Evolutionary conservation across 2,797 vertebrate genomes (phyloP), one percentile per base, ranked within the genome.

Genomic region (Zenarchopterus dispar): DNA sequence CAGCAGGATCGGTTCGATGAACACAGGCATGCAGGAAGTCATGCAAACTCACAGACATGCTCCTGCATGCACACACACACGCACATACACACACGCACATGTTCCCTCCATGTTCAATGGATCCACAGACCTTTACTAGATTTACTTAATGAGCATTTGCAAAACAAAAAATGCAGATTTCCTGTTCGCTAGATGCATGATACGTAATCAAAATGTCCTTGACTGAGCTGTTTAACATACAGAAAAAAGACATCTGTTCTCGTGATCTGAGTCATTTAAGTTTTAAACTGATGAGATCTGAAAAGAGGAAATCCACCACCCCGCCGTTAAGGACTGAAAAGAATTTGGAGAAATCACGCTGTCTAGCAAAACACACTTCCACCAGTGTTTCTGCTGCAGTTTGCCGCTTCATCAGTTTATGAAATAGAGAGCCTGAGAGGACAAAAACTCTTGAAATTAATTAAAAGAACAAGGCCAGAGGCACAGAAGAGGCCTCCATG

Each of bases 401-500:
- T 58, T 53, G 16, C 58, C 56, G 26, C 42, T 8, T 23, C 36
- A 46, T 4, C 46, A 28, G 45, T 57, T 77, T 68, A 69, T 61
- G 56, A 62, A 77, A 70, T 39, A 18, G 15, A 63, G 59, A 18
- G 24, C 33, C 49, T 78, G 23, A 60, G 49, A 70, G 60, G 47
- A 52, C 18, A n/a, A 42, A 36, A 56, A 22, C 21, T 26, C 28
- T 57, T 76, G 31, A 39, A 44, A 52, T 75, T 69, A 76, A 78
- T 85, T 74, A 78, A 80, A 81, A 57, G 4, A 46, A 58, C 75
- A 18, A 55, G 23, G 48, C 68, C 21, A 2, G 50, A 67, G 68
- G 79, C 75, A 22, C 36, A 49, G 55, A 28, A 58, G 65, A 71
- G n/a, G 41, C 66, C 63, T 39, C 33, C 39, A 46, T 55, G 49